Evolutionary conservation across 1,140 invertebrate species (phyloP), one percentile per base, ranked within the genome.

Genomic region (Ditylenchus dipsaci): DNA sequence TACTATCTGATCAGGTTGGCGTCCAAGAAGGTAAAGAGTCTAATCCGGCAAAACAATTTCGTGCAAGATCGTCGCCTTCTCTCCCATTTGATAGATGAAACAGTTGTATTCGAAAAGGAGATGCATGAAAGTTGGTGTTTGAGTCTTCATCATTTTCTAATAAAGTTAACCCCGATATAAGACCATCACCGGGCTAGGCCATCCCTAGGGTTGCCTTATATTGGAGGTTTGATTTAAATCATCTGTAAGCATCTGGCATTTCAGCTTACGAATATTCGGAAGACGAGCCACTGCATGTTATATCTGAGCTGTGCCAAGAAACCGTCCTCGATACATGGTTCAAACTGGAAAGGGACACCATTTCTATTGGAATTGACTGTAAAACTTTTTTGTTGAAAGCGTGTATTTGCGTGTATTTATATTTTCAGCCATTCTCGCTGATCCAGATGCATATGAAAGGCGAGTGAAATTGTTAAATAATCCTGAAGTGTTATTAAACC

Each of bases 31-130:
- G 49, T 53, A 53, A 53, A 53, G 23, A 53, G 49, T 53, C 49
- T 53, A 21, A 15, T 53, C 49, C n/a, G 23, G 15, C 49, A 53
- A 8, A 53, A 26, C 15, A 53, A 53, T 21, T 53, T 76, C 49
- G 57, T 76, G n/a, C 27, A 62, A 23, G 63, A 76, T 30, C 42
- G 65, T 9, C 63, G 43, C 1, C 58, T 63, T n/a, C 49, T 76
- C 45, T 71, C 74, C 0, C 76, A 76, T 69, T 58, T 76, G 21
- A 65, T 76, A 43, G 74, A 76, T 62, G 74, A 76, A 68, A 68
- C 63, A 19, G 67, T 76, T 42, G 58, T 65, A 27, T 76, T 76
- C 26, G 69, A 69, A 29, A 76, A 74, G 30, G 75, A 77, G 57
- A 60, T 76, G 21, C 17, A 33, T 15, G 57, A 68, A 23, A 64